Evolutionary conservation across 2,797 vertebrate genomes (phyloP).

Genomic region (Alectoris magna): DNA sequence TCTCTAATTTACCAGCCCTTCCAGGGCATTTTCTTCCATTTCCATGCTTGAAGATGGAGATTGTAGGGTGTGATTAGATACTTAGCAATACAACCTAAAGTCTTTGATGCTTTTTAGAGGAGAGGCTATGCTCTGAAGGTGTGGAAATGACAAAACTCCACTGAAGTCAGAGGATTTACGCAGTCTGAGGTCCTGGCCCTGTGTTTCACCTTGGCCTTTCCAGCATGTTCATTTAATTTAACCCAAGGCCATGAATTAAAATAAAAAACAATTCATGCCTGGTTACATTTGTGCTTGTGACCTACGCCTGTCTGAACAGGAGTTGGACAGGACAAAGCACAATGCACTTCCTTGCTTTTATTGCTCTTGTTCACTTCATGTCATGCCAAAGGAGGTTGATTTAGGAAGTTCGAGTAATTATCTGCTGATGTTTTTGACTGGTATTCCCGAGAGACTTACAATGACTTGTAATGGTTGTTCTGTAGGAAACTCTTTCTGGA

Average conservation of each 20-base stretch:
- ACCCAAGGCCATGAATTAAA: constrained; percentile 63
- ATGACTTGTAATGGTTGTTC: constrained; percentile 70
- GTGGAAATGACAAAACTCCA: neutral
- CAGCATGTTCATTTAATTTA: constrained; percentile 46
- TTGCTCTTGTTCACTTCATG: constrained; percentile 77
- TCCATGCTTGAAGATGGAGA: neutral
- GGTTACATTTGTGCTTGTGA: constrained; percentile 67
- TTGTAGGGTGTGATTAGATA: neutral
- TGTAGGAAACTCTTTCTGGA: constrained; percentile 70
- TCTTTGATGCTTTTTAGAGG: neutral
- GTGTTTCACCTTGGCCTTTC: constrained; percentile 66
- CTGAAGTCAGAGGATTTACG: constrained; percentile 9
- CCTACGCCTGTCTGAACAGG: constrained; percentile 70
- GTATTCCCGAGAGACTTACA: constrained; percentile 59
- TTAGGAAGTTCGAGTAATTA: constrained; percentile 77
- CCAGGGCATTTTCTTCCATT: accelerated
- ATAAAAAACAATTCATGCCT: constrained; percentile 58
- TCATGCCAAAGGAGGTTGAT: constrained; percentile 77
- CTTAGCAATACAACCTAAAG: neutral
- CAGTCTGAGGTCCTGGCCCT: constrained; percentile 19
- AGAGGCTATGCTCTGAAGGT: neutral
- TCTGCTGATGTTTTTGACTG: constrained; percentile 76
- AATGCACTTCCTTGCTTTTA: constrained; percentile 80
- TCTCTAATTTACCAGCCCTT: neutral
- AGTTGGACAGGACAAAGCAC: constrained; percentile 78